Conservation (phyloP, 2,797 vertebrate genomes). For the Pelochelys cantorii region DNA sequence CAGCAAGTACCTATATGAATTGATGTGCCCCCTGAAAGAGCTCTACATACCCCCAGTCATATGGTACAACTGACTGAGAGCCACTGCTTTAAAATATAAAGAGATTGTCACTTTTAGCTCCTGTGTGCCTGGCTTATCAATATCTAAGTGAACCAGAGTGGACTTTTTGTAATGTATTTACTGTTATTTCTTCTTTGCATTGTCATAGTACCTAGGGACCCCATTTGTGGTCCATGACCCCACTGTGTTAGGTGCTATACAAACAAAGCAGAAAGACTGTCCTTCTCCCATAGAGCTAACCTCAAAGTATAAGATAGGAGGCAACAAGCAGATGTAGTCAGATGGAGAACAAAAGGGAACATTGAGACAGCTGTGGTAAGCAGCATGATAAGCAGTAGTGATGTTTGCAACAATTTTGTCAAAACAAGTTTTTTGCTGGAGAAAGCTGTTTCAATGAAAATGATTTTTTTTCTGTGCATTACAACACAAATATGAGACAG, state of each 20-base stretch:
- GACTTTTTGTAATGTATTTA: background rate
- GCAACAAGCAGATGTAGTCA: background rate
- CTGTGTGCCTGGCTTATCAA: background rate
- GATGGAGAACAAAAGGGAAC: too few relatives aligned
- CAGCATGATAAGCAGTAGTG: too few relatives aligned
- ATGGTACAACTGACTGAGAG: too few relatives aligned
- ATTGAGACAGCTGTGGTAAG: too few relatives aligned
- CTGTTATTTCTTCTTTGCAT: background rate
- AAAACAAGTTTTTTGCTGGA: too few relatives aligned
- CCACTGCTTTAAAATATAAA: background rate
- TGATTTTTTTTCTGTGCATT: too few relatives aligned
- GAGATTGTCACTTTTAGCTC: background rate
- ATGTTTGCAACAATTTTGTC: too few relatives aligned
- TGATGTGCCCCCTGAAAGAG: too few relatives aligned
- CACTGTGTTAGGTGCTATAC: background rate
- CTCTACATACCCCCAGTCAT: too few relatives aligned
- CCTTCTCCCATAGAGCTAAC: background rate
- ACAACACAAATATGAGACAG: too few relatives aligned
- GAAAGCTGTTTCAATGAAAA: too few relatives aligned
- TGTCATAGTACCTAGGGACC: background rate
- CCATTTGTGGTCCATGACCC: background rate
- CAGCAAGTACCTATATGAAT: too few relatives aligned
- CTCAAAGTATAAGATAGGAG: background rate
- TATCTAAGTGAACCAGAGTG: slow-evolving; percentile 11
- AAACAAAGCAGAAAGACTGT: background rate